Base-by-base conservation (phyloP, 2,797 vertebrate genomes). In the Setipinna tenuifilis region DNA sequence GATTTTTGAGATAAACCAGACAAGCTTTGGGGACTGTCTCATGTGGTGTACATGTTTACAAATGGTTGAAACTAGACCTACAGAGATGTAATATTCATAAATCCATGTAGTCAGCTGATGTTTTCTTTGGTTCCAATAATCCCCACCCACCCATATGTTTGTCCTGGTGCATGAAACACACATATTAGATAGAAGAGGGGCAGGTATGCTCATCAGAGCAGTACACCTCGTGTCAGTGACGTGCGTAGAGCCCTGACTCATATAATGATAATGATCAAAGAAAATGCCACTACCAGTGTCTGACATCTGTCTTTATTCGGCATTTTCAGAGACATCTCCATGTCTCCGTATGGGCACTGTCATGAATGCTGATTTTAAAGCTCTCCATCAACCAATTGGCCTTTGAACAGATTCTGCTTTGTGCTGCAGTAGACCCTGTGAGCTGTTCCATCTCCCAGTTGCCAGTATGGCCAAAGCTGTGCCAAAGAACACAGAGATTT, bases 401-500 rank as follows among this genome's bases (percentile, higher is more conserved):
- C 35, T 78, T 17, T 78, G 35, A 9, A 2, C 35, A 4, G 12
- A 71, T 10, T 25, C 28, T 41, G 68, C 16, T 75, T 10, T 12
- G 61, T 3, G n/a, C 58, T 61, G 58, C 21, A 21, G 19, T 61
- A 61, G 21, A n/a, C n/a, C 58, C 58, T 19, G 50, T 54, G 7
- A 54, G 50, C 50, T 9, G 0, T 7, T 41, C 31, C 35, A 21
- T 41, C 68, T 19, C 71, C 19, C 35, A 9, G 17, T 21, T 44
- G 71, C 71, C 71, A 78, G 35, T 10, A 6, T 7, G 35, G 71
- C 31, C 19, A 35, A 41, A 6, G 71, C 41, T 35, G 71, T 31
- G 35, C 71, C 31, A 31, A 14, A 78, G 35, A 44, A 78, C 19
- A 21, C 14, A 3, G 68, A 83, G 85, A 80, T 25, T 87, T 83